Evolutionary conservation across 2,888 invertebrate genomes (phyloP).

Genomic region (Fragum whitleyi): DNA sequence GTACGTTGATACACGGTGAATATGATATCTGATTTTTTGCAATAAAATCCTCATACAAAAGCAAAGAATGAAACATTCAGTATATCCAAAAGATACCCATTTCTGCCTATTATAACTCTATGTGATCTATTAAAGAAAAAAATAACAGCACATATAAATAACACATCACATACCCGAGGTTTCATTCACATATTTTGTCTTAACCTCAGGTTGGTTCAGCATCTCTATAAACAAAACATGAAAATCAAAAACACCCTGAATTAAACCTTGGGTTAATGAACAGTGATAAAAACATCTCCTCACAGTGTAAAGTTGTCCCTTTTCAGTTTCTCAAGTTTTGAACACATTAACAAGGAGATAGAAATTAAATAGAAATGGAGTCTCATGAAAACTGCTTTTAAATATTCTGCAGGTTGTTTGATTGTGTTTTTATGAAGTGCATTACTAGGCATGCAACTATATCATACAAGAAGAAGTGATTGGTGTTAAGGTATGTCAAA

Average conservation of each 20-base stretch:
- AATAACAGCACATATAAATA: constrained; percentile 15
- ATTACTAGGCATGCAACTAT: not conserved
- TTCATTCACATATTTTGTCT: constrained; percentile 66
- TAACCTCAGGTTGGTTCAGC: constrained; percentile 51
- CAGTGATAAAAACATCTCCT: constrained; percentile 25
- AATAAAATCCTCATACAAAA: too few species aligned
- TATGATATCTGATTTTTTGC: too few species aligned
- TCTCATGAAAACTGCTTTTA: too few species aligned
- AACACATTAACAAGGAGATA: too few species aligned
- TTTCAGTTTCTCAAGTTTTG: too few species aligned
- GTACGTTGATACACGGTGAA: too few species aligned
- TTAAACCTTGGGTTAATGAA: constrained; percentile 25
- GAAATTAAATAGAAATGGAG: too few species aligned
- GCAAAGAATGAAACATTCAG: too few species aligned
- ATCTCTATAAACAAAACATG: constrained; percentile 54
- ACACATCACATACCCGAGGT: constrained; percentile 48
- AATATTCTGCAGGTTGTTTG: too few species aligned
- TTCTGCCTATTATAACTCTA: not conserved
- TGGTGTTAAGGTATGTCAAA: not conserved
- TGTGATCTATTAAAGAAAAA: constrained; percentile 1
- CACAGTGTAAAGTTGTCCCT: not conserved
- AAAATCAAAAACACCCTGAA: constrained; percentile 38
- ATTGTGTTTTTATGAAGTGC: not conserved
- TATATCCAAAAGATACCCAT: not conserved
- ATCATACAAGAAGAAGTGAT: not conserved